Evolutionary conservation across 2,113 vertebrate genomes (phyloP).

Genomic region (Oceanites oceanicus): DNA sequence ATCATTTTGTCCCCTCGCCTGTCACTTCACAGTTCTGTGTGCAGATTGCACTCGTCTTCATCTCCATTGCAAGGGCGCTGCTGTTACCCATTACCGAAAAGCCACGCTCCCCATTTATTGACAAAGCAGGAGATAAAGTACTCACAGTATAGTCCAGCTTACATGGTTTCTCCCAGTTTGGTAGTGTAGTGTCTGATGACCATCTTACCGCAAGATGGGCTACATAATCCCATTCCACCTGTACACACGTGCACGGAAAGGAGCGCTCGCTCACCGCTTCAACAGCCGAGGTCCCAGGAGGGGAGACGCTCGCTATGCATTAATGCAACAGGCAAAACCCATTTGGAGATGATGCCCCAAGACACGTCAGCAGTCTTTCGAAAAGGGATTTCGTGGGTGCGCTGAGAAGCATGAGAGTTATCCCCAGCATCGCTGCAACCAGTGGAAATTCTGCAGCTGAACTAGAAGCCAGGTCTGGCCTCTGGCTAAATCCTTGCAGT

Average conservation of each 20-base stretch:
- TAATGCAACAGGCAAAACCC: neutral
- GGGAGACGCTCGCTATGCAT: fast-evolving
- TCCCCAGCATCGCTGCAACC: neutral
- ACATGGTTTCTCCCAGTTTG: neutral
- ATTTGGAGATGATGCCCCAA: neutral
- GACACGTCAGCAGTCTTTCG: neutral
- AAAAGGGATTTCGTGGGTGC: neutral
- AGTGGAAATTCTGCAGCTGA: neutral
- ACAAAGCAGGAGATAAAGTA: neutral
- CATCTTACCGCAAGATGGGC: neutral
- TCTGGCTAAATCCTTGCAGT: neutral
- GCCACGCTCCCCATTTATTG: fast-evolving
- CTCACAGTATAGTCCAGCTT: slow-evolving; percentile 12
- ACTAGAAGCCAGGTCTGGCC: neutral
- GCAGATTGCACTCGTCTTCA: neutral
- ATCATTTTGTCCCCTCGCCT: neutral
- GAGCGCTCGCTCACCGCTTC: neutral
- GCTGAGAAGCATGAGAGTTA: neutral
- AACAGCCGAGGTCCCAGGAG: neutral
- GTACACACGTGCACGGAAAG: neutral
- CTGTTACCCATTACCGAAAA: neutral
- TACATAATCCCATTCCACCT: neutral
- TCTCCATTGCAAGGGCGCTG: neutral
- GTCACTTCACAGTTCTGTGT: neutral
- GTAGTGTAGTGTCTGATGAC: slow-evolving; percentile 7